Conservation (phyloP, 2,797 vertebrate genomes). For the Loris lydekkerianus region DNA sequence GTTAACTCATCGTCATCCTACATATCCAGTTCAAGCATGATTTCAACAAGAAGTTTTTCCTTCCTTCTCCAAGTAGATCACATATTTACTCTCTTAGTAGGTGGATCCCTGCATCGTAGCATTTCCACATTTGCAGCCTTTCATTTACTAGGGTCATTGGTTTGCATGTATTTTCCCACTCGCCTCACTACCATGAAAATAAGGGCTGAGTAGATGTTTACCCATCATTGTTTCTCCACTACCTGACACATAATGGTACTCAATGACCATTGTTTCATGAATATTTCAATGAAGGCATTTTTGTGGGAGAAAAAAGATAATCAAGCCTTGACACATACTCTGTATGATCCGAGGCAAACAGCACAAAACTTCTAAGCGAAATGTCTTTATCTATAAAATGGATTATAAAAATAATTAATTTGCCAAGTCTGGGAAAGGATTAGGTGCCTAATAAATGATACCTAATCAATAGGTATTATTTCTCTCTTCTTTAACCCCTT, state of each 20-base stretch:
- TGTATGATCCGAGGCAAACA: conserved; percentile 9
- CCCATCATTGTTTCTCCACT: not conserved
- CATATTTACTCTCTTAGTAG: not conserved
- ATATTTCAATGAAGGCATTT: conserved; percentile 34
- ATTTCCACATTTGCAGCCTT: not conserved
- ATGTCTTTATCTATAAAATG: conserved; percentile 35
- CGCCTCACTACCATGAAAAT: not conserved
- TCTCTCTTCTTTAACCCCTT: not conserved
- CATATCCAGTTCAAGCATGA: not conserved
- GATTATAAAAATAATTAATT: conserved; percentile 24
- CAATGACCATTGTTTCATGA: not conserved
- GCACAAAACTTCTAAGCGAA: conserved; percentile 48
- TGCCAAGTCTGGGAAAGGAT: not conserved
- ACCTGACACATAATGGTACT: not conserved
- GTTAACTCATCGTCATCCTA: not conserved
- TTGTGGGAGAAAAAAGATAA: not conserved
- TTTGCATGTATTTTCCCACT: not conserved
- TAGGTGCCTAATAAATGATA: conserved; percentile 9
- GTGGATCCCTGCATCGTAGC: not conserved
- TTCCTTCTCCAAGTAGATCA: not conserved
- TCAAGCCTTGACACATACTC: not conserved
- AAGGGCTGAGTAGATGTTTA: not conserved
- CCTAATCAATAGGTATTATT: conserved; percentile 11
- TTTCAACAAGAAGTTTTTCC: not conserved
- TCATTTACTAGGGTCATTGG: not conserved